Evolutionary conservation across 2,797 vertebrate species (phyloP).

Genomic region (Gallirallus australis): DNA sequence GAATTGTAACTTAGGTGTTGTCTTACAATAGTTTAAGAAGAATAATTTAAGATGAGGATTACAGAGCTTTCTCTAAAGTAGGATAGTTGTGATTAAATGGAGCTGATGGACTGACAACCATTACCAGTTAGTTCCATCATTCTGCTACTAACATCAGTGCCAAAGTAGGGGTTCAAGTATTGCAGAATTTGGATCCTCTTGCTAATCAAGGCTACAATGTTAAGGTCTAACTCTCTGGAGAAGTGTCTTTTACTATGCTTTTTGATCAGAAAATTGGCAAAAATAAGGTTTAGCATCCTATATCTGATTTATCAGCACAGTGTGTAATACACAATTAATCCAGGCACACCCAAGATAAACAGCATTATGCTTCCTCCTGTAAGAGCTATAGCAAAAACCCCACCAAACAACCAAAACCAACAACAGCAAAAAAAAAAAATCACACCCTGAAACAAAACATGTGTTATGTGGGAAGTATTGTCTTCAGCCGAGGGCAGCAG

Average conservation of each 20-base stretch:
- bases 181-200: background rate
- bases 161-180: background rate
- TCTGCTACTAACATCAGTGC: background rate
- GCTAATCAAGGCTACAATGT: background rate
- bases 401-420: too few species aligned
- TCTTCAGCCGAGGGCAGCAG: background rate
- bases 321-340: rapidly evolving
- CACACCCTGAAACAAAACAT: too few species aligned
- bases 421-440: too few species aligned
- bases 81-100: background rate
- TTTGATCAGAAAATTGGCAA: background rate
- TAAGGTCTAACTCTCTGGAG: background rate
- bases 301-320: background rate
- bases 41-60: background rate
- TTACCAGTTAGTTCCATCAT: background rate
- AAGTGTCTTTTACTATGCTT: background rate
- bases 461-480: background rate
- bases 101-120: background rate
- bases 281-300: background rate
- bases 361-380: background rate
- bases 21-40: background rate
- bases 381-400: background rate
- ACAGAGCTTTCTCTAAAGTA: background rate
- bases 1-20: background rate
- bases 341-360: background rate